Evolutionary conservation across 2,797 vertebrate genomes (phyloP).

Genomic region (Synanceia verrucosa): DNA sequence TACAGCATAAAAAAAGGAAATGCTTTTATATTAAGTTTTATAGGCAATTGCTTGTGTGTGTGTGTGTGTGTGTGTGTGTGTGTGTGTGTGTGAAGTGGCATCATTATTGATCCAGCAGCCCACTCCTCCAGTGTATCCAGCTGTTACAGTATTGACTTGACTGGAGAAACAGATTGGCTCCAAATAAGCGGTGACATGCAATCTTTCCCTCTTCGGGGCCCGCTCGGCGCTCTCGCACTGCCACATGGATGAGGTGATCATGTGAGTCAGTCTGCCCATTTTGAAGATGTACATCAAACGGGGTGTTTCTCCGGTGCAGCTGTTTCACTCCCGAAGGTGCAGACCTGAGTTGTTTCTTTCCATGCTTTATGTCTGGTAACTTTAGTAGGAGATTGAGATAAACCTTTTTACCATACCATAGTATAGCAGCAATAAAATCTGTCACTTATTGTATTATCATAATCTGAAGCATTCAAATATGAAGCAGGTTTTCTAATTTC

Average conservation of each 20-base stretch:
- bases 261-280: conserved; percentile 18
- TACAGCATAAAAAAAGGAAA: background rate
- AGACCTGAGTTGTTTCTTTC: background rate
- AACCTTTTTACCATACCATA: background rate
- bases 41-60: background rate
- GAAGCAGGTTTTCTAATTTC: background rate
- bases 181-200: conserved; percentile 62
- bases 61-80: background rate
- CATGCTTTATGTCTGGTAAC: background rate
- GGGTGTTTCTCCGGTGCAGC: background rate
- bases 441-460: background rate
- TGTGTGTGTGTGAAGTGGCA: conserved; percentile 20
- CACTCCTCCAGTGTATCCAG: conserved; percentile 32
- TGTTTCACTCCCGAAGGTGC: background rate
- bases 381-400: background rate
- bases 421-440: background rate
- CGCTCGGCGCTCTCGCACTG: background rate
- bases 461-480: background rate
- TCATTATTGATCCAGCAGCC: conserved; percentile 43
- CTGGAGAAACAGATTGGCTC: conserved; percentile 65
- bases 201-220: conserved; percentile 46
- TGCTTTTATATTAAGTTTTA: background rate
- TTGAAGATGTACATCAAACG: conserved; percentile 13
- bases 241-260: conserved; percentile 20
- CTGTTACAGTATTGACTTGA: conserved; percentile 56